These are phyloP conservation scores for Cladopsammia gracilis DNA, from an alignment of 64 coral and sea anemone genomes.

Conservation along the genomic window DNA sequence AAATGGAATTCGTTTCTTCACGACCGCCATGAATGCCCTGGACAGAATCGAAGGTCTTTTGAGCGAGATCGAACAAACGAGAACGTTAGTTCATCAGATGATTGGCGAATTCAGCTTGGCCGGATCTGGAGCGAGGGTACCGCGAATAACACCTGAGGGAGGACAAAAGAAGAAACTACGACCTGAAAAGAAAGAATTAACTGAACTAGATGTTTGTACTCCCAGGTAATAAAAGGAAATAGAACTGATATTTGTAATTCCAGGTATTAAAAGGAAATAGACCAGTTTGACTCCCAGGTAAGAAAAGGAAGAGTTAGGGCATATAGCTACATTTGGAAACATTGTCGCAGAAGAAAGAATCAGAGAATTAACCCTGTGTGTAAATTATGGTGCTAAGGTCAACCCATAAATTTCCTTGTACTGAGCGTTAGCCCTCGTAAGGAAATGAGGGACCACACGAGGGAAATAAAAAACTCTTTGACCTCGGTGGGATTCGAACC, in stretches of 20 bases:
- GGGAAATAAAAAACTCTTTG: no score
- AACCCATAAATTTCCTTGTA: no score
- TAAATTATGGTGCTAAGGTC: no score
- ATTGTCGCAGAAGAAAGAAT: no score
- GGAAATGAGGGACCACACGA: no score
- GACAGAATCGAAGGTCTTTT: conserved; percentile 32
- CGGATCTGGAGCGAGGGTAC: not conserved
- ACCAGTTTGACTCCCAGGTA: no score
- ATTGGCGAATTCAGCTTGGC: conserved; percentile 19
- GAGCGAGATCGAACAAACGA: conserved; percentile 33
- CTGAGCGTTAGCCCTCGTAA: no score
- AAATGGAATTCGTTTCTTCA: conserved; percentile 51
- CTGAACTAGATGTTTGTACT: not conserved
- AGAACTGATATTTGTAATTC: not conserved
- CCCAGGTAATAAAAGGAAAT: not conserved
- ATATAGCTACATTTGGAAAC: no score
- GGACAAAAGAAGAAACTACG: not conserved
- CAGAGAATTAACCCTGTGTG: no score
- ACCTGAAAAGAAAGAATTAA: conserved; percentile 2
- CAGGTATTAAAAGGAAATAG: not conserved
- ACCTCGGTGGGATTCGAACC: no score
- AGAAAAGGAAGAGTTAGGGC: no score
- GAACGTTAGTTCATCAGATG: conserved; percentile 40
- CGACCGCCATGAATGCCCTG: conserved; percentile 23
- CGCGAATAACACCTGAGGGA: conserved; percentile 5